Evolutionary conservation across 2,113 vertebrate genomes (phyloP).

Genomic region (Megalops atlanticus): DNA sequence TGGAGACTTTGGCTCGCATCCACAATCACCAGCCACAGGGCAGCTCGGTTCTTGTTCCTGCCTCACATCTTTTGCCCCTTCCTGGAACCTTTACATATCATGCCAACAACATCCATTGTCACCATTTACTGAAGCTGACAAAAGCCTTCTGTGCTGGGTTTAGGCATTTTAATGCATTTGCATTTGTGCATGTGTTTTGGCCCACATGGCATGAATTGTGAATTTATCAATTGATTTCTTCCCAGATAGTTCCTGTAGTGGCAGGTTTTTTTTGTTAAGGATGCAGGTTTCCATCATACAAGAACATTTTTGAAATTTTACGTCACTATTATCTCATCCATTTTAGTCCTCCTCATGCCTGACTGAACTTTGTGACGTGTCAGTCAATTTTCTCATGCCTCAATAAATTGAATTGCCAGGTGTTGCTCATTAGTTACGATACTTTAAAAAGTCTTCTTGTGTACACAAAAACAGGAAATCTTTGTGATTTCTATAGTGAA

Average conservation of each 20-base stretch:
- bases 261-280: background rate
- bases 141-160: constrained; percentile 42
- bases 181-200: background rate
- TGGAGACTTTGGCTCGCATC: constrained; percentile 70
- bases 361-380: too few relatives aligned
- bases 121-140: constrained; percentile 50
- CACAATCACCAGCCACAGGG: constrained; percentile 60
- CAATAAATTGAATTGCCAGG: too few relatives aligned
- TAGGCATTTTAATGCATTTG: constrained; percentile 15
- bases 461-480: too few relatives aligned
- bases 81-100: constrained; percentile 52
- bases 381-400: too few relatives aligned
- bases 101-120: constrained; percentile 68
- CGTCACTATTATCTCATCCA: too few relatives aligned
- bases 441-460: too few relatives aligned
- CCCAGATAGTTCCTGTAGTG: background rate
- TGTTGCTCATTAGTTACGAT: too few relatives aligned
- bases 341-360: too few relatives aligned
- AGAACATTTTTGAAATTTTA: too few relatives aligned
- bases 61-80: constrained; percentile 49
- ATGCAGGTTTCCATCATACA: background rate
- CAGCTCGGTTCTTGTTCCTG: constrained; percentile 43
- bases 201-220: background rate
- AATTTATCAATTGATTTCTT: background rate
- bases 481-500: too few relatives aligned